Evolutionary conservation across 92 coral and sea anemone genomes (phyloP).

Genomic region (Palythoa grandis): DNA sequence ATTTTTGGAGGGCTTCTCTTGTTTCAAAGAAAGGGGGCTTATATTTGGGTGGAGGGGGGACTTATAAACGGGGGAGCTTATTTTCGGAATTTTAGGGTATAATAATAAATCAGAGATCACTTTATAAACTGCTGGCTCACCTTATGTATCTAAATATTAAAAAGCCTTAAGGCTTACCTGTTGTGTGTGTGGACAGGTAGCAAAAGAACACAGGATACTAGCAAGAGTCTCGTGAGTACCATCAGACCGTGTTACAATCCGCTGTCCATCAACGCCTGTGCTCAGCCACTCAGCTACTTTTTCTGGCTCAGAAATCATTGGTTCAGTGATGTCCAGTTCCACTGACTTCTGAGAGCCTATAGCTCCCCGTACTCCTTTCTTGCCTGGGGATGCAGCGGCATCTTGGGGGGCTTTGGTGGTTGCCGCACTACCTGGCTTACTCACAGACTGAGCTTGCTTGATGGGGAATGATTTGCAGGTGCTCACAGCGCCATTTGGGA

Average conservation of each 20-base stretch:
- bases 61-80: no score
- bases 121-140: no score
- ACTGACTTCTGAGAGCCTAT: constrained; percentile 61
- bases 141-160: no score
- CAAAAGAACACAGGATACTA: constrained; percentile 76
- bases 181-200: constrained; percentile 84
- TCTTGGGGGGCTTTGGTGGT: constrained; percentile 64
- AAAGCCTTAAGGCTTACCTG: constrained; percentile 60
- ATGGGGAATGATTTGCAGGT: constrained; percentile 76
- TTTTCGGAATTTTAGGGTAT: no score
- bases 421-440: constrained; percentile 67
- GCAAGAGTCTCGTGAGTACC: constrained; percentile 71
- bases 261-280: constrained; percentile 79
- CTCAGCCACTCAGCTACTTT: constrained; percentile 85
- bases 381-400: constrained; percentile 43
- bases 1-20: no score
- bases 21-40: no score
- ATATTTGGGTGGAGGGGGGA: no score
- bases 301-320: constrained; percentile 66
- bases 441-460: constrained; percentile 54
- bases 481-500: constrained; percentile 91
- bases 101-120: no score
- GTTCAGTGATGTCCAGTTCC: constrained; percentile 77
- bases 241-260: constrained; percentile 70
- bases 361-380: constrained; percentile 62